phyloP scores from a whole-genome alignment of 2,888 invertebrate species.

The Oxytorus armatus region DNA sequence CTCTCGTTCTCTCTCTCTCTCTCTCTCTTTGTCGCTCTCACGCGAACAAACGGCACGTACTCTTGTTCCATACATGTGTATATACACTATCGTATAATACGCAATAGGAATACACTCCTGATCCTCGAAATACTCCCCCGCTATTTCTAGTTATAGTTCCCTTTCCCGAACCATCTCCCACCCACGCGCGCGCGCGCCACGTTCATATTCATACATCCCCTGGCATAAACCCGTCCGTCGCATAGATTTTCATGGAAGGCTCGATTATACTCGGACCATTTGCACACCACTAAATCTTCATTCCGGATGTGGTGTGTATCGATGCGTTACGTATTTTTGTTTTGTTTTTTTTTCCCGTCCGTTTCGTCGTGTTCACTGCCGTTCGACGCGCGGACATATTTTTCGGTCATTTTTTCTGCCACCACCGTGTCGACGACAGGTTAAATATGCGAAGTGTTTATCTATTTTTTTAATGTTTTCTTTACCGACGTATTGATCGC shows the following conservation, averaged over 20 bases:
- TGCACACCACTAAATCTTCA: conserved; percentile 66
- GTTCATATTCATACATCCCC: conserved; percentile 70
- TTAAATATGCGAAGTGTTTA: not conserved
- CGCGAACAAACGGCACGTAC: conserved; percentile 24
- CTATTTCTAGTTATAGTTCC: conserved; percentile 67
- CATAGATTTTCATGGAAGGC: conserved; percentile 69
- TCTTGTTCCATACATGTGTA: too few species aligned
- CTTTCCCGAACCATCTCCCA: conserved; percentile 32
- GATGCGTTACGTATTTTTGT: conserved; percentile 4
- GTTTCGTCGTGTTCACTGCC: too few species aligned
- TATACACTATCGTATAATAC: conserved; percentile 54
- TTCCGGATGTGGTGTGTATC: conserved; percentile 42
- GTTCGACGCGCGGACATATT: too few species aligned
- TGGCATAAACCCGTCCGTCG: conserved; percentile 47
- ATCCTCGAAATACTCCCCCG: conserved; percentile 59
- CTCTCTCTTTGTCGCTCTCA: conserved; percentile 11
- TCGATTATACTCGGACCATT: conserved; percentile 67
- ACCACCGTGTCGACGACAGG: not conserved
- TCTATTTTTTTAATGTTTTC: not conserved
- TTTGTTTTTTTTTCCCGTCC: not conserved
- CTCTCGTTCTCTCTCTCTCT: conserved; percentile 12
- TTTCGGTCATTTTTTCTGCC: not conserved
- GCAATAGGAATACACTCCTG: conserved; percentile 64
- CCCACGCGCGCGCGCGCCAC: too few species aligned
- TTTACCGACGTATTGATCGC: conserved; percentile 27